A percentile compares a stretch with the other conserved stretches of the same genome.
These are phyloP conservation scores for Tinamus guttatus DNA, from an alignment of 2,113 vertebrate species.

Conservation along the genomic window DNA sequence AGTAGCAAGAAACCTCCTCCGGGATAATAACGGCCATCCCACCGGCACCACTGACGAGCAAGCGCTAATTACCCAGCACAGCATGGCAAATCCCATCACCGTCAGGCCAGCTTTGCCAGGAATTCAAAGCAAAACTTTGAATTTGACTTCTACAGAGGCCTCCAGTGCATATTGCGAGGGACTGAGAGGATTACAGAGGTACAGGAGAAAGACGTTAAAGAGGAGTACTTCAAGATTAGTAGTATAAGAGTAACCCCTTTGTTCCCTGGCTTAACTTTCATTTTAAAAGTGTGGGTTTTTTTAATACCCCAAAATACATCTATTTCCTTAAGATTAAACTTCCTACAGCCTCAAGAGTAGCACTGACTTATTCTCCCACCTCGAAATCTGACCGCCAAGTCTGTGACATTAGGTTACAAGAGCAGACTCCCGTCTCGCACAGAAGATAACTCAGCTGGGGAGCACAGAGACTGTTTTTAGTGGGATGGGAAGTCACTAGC, in stretches of 20 bases:
- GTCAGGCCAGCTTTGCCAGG: not conserved
- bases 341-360: not conserved
- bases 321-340: not conserved
- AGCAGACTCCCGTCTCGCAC: not conserved
- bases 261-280: not conserved
- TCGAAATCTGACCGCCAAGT: not conserved
- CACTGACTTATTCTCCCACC: not conserved
- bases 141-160: not conserved
- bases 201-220: not conserved
- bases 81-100: not conserved
- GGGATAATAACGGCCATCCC: fast-evolving
- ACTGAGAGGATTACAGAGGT: not conserved
- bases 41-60: not conserved
- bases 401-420: not conserved
- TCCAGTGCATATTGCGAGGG: fast-evolving
- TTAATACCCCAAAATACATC: not conserved
- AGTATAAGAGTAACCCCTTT: not conserved
- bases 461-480: too few species aligned
- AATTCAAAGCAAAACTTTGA: not conserved
- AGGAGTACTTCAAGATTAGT: not conserved
- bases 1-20: not conserved
- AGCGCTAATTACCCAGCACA: not conserved
- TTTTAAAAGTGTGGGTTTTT: not conserved
- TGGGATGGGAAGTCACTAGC: not conserved
- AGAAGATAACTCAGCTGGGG: not conserved